Base-by-base conservation (phyloP, 2,797 vertebrate genomes). In the Discoglossus pictus region DNA sequence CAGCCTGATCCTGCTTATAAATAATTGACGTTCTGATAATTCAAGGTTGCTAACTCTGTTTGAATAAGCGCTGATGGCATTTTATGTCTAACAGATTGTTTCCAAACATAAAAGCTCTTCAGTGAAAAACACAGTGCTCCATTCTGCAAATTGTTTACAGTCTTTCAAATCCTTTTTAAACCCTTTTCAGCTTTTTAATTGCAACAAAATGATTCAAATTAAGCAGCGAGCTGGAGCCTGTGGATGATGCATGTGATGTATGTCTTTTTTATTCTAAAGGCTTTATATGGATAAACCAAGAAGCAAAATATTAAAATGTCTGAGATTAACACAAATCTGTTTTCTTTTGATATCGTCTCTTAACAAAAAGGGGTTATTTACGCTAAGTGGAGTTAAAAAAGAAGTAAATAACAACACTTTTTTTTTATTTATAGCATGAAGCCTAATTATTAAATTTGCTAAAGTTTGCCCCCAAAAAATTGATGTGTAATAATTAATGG, bases 21-120 rank as follows among this genome's bases (percentile, higher is more conserved):
- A 71, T 64, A 64, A 71, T 65, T 44, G 53, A 71, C 12, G 11
- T 43, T 44, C 53, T 44, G 46, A 58, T 71, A 71, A 71, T 71
- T 71, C 61, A 71, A 71, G 68, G 68, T 58, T 71, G 68, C 54
- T 53, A 44, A 46, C 61, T 58, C 60, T 51, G 61, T 64, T 51
- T 71, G 61, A 71, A 65, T 65, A 71, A 56, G 53, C 53, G 68
- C 68, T 71, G 53, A 71, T 53, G 53, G 61, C 68, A 64, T 65
- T 71, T 71, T 52, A 71, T 71, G 68, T 64, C 52, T 71, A 71
- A 65, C 68, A 71, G 68, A 71, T 71, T 71, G 68, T 71, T 71
- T 71, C 68, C 68, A 71, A 71, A 71, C 68, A 71, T 40, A 59
- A 65, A 70, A 58, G 23, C 60, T 51, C 68, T 63, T 51, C 44